phyloP scores from a whole-genome alignment of 2,888 invertebrate genomes.

The Parasteatoda lunata region DNA sequence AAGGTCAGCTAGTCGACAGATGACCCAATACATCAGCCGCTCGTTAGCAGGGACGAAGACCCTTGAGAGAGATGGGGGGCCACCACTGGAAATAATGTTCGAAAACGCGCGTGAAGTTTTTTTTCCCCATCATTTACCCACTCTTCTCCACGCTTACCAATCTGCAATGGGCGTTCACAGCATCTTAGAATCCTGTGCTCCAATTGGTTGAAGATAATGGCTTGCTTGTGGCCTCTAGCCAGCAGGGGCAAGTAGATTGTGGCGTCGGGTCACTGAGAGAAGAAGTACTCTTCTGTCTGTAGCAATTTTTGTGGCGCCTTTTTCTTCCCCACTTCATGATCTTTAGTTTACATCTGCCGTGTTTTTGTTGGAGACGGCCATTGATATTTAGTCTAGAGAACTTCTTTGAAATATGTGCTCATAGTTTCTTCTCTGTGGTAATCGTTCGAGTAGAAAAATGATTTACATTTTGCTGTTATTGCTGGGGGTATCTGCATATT shows the following conservation, averaged over 20 bases:
- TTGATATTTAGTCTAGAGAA: too few relatives aligned
- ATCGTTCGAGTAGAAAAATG: too few relatives aligned
- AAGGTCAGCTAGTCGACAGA: constrained; percentile 67
- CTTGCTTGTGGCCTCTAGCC: constrained; percentile 56
- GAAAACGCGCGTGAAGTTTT: constrained; percentile 26
- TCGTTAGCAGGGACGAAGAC: constrained; percentile 65
- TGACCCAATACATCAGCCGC: constrained; percentile 68
- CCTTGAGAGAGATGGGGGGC: constrained; percentile 22
- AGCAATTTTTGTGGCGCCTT: constrained; percentile 37
- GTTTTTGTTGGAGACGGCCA: background rate
- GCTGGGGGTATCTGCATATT: too few relatives aligned
- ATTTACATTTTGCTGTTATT: too few relatives aligned
- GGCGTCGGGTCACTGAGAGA: constrained; percentile 49
- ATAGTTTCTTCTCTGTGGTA: too few relatives aligned
- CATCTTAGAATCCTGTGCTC: constrained; percentile 50
- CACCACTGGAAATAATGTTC: constrained; percentile 1
- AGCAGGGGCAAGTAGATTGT: constrained; percentile 49
- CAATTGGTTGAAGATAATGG: constrained; percentile 67
- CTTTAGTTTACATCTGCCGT: background rate
- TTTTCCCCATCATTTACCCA: constrained; percentile 25
- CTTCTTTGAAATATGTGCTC: too few relatives aligned
- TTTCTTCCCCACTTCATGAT: background rate
- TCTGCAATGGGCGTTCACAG: constrained; percentile 47
- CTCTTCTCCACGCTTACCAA: constrained; percentile 15
- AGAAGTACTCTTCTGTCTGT: constrained; percentile 32